Percentiles rank a stretch among this genome's conserved stretches.
Evolutionary conservation across 1,140 invertebrate genomes (phyloP).

Genomic region (Zaprionus ghesquierei): DNA sequence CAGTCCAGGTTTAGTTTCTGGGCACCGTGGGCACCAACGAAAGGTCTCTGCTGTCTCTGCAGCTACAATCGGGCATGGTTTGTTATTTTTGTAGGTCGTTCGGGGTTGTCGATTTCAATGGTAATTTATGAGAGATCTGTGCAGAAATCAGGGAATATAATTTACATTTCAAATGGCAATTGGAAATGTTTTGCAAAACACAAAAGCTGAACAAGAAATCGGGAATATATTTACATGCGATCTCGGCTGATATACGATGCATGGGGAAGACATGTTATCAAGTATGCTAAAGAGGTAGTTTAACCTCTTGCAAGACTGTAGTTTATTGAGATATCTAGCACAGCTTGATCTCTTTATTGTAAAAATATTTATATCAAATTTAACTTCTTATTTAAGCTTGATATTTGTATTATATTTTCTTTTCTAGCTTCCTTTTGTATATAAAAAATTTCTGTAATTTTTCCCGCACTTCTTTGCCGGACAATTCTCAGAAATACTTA

Average conservation of each 20-base stretch:
- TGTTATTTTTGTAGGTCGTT: constrained; percentile 43
- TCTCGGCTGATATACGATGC: background rate
- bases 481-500: constrained; percentile 6
- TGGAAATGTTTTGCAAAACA: constrained; percentile 25
- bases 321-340: background rate
- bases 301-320: background rate
- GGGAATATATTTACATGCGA: constrained; percentile 17
- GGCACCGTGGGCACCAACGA: constrained; percentile 5
- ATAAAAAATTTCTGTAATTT: background rate
- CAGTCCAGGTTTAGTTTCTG: background rate
- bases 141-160: constrained; percentile 7
- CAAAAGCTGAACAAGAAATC: background rate
- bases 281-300: background rate
- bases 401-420: background rate
- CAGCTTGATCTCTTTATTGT: background rate
- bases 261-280: background rate
- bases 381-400: background rate
- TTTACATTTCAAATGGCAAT: constrained; percentile 56
- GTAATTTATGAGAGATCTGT: constrained; percentile 45
- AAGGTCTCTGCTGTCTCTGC: constrained; percentile 25
- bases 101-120: constrained; percentile 37
- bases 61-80: constrained; percentile 14
- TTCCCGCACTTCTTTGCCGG: background rate
- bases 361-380: background rate
- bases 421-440: background rate